Evolutionary conservation across 2,113 vertebrate genomes (phyloP), one percentile per base, ranked within the genome.

Genomic region (Thamnaconus septentrionalis): DNA sequence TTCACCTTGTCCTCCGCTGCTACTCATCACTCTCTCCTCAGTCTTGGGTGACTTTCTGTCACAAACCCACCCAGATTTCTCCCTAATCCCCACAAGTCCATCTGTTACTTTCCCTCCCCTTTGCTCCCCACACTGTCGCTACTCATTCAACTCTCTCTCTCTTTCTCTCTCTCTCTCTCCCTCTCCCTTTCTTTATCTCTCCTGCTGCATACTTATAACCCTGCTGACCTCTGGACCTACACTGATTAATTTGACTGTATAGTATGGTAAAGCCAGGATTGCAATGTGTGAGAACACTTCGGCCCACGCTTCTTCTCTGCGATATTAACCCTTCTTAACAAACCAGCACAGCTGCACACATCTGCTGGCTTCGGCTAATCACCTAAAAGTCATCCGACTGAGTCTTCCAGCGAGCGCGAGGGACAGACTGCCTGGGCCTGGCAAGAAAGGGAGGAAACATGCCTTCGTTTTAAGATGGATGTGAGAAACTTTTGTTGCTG

Each of bases 41-140:
- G 53, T 86, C 81, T 86, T 75, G 73, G 65, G 56, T 42, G 67
- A 73, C 64, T 83, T 82, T 86, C 71, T 58, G 61, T 69, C 76
- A 80, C 70, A 85, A 86, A 73, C 76, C 66, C 83, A 81, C 74
- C 59, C 79, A 80, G 87, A 87, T 79, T 65, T 68, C 64, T 1
- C 64, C 78, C 78, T 90, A 85, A 84, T 87, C 87, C 87, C 70
- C 73, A 70, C 71, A 77, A 76, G 71, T 80, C 80, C 83, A 85
- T 89, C 56, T 90, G 85, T 79, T 79, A 59, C 80, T 83, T 74
- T 71, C 66, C 61, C 64, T 83, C 72, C 55, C 66, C 64, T 76
- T 69, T 69, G 64, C 50, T 66, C 67, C 46, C 69, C 47, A 59
- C 64, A 64, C 46, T 12, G 70, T 56, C 50, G 64, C 68, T 9